A percentile compares a stretch with the other conserved stretches of the same genome.
phyloP scores from a whole-genome alignment of 2,797 vertebrate species.

The Jordanella pulchra region DNA sequence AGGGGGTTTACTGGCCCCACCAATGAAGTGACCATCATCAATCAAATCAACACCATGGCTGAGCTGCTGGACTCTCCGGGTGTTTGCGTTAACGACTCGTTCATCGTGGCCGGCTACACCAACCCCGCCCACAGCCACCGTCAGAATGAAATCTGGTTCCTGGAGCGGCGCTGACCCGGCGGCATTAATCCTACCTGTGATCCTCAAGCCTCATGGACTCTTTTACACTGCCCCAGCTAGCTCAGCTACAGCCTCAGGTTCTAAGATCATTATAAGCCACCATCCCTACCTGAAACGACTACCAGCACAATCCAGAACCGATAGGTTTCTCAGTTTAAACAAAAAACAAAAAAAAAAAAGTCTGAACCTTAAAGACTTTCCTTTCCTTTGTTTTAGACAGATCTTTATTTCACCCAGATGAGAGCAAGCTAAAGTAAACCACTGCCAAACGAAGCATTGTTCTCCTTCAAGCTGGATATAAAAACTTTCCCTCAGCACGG shows the following conservation, averaged over 20 bases:
- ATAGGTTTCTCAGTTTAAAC: conserved; percentile 7
- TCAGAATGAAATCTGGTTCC: conserved; percentile 90
- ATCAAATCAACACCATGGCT: conserved; percentile 80
- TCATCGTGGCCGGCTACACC: conserved; percentile 89
- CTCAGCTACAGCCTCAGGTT: conserved; percentile 59
- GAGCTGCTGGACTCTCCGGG: conserved; percentile 80
- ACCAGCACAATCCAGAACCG: conserved; percentile 43
- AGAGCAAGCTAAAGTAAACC: conserved; percentile 21
- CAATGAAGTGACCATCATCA: conserved; percentile 85
- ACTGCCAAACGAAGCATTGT: conserved; percentile 37
- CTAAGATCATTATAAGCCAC: conserved; percentile 21
- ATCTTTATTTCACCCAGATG: conserved; percentile 14
- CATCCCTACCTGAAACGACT: conserved; percentile 38
- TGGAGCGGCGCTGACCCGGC: conserved; percentile 76
- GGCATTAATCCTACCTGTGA: conserved; percentile 20
- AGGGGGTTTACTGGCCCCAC: conserved; percentile 86
- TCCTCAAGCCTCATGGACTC: conserved; percentile 32
- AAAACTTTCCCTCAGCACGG: conserved; percentile 12
- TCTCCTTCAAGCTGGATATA: conserved; percentile 20
- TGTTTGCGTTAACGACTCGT: conserved; percentile 77
- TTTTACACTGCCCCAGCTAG: conserved; percentile 50
- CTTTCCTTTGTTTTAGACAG: conserved; percentile 15
- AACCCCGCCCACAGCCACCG: conserved; percentile 85
- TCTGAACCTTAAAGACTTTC: conserved; percentile 20
- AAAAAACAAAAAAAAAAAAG: conserved; percentile 1